Evolutionary conservation across 2,797 vertebrate genomes (phyloP), one percentile per base, ranked within the genome.

Genomic region (Eulemur rubriventer): DNA sequence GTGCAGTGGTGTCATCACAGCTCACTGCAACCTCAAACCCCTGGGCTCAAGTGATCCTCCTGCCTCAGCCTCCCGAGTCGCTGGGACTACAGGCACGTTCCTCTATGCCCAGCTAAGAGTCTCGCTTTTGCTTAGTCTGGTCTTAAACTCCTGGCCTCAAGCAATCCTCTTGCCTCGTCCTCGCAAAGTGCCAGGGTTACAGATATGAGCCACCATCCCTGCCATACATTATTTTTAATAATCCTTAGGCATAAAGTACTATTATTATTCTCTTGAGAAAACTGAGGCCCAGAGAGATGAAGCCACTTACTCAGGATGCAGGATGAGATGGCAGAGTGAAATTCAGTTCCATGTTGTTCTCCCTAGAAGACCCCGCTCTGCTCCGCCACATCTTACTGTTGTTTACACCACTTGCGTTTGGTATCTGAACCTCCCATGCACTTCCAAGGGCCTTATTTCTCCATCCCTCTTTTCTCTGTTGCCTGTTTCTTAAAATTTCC

Each of bases 201-300:
- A 67, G 33, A 17, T 33, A 20, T n/a, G 33, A 67, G 33, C 17
- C 63, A 67, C 33, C 17, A 4, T 35, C 63, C 7, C 16, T 0
- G 4, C 7, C 33, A n/a, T 13, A 69, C 35, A 38, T 69, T 35
- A 50, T 72, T 97, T 92, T 92, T 85, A 91, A 90, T 38, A 41
- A 70, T 63, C 30, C 57, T 76, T 55, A 50, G 16, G 85, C n/a
- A 61, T 46, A 78, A 92, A 85, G 17, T 65, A 43, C 9, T 75
- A 22, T 75, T 96, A 72, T 89, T 80, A 80, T 80, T 94, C 55
- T 87, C 8, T 8, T 41, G 78, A 75, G 75, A 89, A 92, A 91
- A 81, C 0, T 16, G 84, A 91, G 48, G 33, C n/a, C 78, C 69
- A 46, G 33, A 67, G 63, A 87, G 41, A 80, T 48, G 73, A 94